Base-by-base conservation (phyloP, 2,113 vertebrate species). In the Amphiprion percula region DNA sequence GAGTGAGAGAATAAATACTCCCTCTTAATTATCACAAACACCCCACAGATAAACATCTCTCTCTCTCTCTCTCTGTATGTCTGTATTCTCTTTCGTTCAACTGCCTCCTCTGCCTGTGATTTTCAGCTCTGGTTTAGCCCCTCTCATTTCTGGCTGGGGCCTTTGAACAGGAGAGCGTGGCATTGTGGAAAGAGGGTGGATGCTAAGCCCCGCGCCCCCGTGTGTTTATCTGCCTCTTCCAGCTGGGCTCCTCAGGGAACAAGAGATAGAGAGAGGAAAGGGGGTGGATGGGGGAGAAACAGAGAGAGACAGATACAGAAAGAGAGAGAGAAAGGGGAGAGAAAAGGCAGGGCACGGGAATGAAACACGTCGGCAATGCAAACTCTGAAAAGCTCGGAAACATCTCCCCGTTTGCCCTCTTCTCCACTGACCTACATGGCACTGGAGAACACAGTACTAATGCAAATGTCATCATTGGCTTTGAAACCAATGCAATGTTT, bases 171-270 rank as follows among this genome's bases (percentile, higher is more conserved):
- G 77, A 79, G 76, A 89, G 86, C 71, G 71, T 91, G 80, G 81
- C 83, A 86, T 88, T 83, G 84, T 90, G 89, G 66, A 86, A 77
- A 68, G 82, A 89, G 87, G 84, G 88, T 88, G 87, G 79, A 68
- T 85, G 81, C 77, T 91, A 91, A 93, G 88, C 89, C 82, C 79
- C 7, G 7, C 56, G 59, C 85, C 86, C 83, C 84, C 49, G 54
- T 82, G 89, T 94, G 92, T 93, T 95, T 95, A 95, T 95, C 94
- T 89, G 87, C 77, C 88, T 93, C 91, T 93, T 77, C 86, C 94
- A 94, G 94, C 93, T 92, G 93, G 88, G 84, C 82, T 93, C 93
- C 92, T 90, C 82, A 19, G 91, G 90, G 88, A 90, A 86, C 81
- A 73, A 86, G 86, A 81, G 83, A 85, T 49, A 85, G 73, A 87